Evolutionary conservation across 2,113 vertebrate genomes (phyloP), one percentile per base, ranked within the genome.

Genomic region (Podocnemis expansa): DNA sequence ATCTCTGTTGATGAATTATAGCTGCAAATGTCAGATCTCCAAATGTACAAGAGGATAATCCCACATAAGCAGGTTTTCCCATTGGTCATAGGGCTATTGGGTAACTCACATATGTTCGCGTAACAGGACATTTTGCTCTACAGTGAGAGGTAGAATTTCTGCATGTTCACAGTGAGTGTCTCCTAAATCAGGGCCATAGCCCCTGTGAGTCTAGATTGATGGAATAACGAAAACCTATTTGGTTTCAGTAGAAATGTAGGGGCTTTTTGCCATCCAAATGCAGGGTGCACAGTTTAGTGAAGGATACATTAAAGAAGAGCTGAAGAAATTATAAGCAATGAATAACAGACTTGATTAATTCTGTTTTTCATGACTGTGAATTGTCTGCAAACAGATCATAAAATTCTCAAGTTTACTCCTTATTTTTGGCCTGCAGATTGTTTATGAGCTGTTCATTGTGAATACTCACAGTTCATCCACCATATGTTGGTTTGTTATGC

Each of bases 161-260:
- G 80, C 54, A 78, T 58, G 85, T 21, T 43, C 52, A 8, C 0
- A 73, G 51, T 63, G 34, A 38, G 6, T 51, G 45, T 31, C 21
- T 27, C 41, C 63, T 45, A 12, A 45, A 45, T 25, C 52, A n/a
- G 17, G 1, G 3, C 22, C 6, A 8, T 8, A 1, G 63, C 22
- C 17, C 16, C 34, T 0, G 0, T 45, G 25, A 43, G 17, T 4
- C 49, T 41, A 47, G 43, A 11, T 10, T 84, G 17, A 8, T n/a
- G 16, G 34, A 60, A 41, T 1, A 43, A 1, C 13, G n/a, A 55
- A 2, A 2, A 43, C 84, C 81, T 29, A 13, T 13, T 89, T 82
- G 51, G 12, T 22, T 7, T 81, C 10, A 25, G 58, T 24, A 1
- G 25, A 76, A 76, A 76, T 16, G 25, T 45, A 2, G 6, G 47